These are phyloP conservation scores for Cotesia typhae DNA, from an alignment of 1,140 invertebrate genomes.

Conservation along the genomic window DNA sequence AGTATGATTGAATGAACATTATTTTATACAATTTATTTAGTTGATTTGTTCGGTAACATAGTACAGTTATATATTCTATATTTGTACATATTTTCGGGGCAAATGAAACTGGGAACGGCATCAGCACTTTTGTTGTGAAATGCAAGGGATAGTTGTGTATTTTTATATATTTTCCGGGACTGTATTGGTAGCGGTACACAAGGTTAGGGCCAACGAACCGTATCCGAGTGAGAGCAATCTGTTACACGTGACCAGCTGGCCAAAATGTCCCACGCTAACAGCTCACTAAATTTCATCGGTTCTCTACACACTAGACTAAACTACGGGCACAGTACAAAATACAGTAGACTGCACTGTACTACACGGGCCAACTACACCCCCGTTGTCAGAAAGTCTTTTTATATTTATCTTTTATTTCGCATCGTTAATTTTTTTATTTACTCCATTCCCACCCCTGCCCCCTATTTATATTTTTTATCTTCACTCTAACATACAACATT, in stretches of 20 bases:
- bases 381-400: conserved; percentile 23
- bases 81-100: neutral
- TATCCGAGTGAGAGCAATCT: conserved; percentile 41
- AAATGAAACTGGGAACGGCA: too few species aligned
- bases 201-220: conserved; percentile 35
- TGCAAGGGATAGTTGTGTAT: too few species aligned
- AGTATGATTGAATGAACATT: conserved; percentile 26
- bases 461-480: conserved; percentile 41
- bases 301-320: conserved; percentile 12
- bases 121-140: too few species aligned
- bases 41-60: conserved; percentile 1
- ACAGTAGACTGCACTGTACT: too few species aligned
- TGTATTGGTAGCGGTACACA: conserved; percentile 22
- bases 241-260: conserved; percentile 49
- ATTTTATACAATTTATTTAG: conserved; percentile 14
- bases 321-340: too few species aligned
- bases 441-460: neutral
- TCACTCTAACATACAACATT: conserved; percentile 13
- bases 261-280: conserved; percentile 49
- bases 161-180: conserved; percentile 21
- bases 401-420: conserved; percentile 44
- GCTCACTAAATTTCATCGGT: conserved; percentile 53
- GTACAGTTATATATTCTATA: neutral
- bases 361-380: neutral
- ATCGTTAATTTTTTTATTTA: conserved; percentile 9